These are phyloP conservation scores for Cerastis leucographa DNA, from an alignment of 2,888 invertebrate genomes.

Conservation along the genomic window DNA sequence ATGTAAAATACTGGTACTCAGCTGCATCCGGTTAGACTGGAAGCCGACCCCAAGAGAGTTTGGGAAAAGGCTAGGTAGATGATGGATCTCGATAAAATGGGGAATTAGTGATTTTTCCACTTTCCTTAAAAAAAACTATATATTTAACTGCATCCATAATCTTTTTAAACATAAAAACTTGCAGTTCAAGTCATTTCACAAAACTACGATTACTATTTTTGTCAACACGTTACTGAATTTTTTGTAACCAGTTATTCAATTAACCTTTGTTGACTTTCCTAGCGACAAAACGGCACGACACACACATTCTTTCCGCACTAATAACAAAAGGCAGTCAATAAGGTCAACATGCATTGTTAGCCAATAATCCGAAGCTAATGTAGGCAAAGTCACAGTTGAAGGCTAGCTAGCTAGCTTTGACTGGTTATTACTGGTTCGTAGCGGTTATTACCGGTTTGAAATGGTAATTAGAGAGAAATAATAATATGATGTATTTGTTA, in stretches of 20 bases:
- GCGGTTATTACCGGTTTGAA: constrained; percentile 36
- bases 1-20: no score
- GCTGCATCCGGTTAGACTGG: no score
- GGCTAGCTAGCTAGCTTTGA: constrained; percentile 33
- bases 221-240: neutral
- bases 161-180: neutral
- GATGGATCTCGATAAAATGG: no score
- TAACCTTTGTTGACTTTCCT: constrained; percentile 14
- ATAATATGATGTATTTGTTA: constrained; percentile 3
- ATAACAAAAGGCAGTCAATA: constrained; percentile 31
- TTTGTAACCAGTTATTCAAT: neutral
- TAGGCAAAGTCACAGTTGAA: constrained; percentile 53
- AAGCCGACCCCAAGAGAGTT: no score
- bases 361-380: constrained; percentile 49
- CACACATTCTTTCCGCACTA: constrained; percentile 35
- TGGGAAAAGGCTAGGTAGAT: no score
- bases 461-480: constrained; percentile 45
- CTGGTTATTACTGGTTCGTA: constrained; percentile 34
- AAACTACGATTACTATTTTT: neutral
- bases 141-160: neutral
- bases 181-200: neutral
- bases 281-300: constrained; percentile 35
- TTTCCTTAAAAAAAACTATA: no score
- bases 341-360: constrained; percentile 49
- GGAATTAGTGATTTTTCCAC: no score